phyloP scores from a whole-genome alignment of 64 coral and sea anemone species.

The Porites lutea region DNA sequence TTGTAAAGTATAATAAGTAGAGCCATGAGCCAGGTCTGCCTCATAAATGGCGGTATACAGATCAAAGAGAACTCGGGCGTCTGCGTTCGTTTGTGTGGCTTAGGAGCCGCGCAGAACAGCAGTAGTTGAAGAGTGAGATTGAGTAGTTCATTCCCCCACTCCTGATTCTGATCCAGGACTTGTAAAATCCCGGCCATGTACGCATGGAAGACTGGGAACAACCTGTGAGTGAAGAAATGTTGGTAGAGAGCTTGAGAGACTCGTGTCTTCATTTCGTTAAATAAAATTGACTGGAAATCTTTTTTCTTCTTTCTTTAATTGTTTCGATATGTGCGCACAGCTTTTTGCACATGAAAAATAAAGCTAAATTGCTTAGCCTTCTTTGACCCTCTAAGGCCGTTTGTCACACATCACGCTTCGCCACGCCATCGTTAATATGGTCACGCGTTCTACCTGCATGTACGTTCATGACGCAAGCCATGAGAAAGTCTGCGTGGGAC shows the following conservation, averaged over 20 bases:
- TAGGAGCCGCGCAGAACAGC: slow-evolving; percentile 95
- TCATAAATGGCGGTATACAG: slow-evolving; percentile 64
- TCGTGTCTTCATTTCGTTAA: background rate
- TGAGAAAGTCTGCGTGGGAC: too few relatives aligned
- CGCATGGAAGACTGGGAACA: slow-evolving; percentile 95
- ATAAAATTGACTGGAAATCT: too few relatives aligned
- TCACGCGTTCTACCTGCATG: too few relatives aligned
- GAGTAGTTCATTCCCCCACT: slow-evolving; percentile 91
- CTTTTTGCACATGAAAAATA: too few relatives aligned
- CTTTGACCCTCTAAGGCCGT: too few relatives aligned
- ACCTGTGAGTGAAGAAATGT: slow-evolving; percentile 40
- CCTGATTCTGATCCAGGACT: slow-evolving; percentile 95
- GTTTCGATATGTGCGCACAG: too few relatives aligned
- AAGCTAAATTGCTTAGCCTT: too few relatives aligned
- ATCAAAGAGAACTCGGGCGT: slow-evolving; percentile 85
- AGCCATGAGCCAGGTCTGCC: slow-evolving; percentile 90
- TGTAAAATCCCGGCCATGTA: slow-evolving; percentile 96
- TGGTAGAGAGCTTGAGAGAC: too few relatives aligned
- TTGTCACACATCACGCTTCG: too few relatives aligned
- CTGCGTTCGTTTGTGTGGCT: slow-evolving; percentile 81
- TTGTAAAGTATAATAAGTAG: slow-evolving; percentile 92
- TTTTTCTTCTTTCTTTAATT: too few relatives aligned
- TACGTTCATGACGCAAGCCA: too few relatives aligned
- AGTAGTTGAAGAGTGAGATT: slow-evolving; percentile 90
- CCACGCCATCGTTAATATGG: too few relatives aligned